Evolutionary conservation across 35 echinoderm and acorn worm species (phyloP).

Genomic region (Diadema setosum): DNA sequence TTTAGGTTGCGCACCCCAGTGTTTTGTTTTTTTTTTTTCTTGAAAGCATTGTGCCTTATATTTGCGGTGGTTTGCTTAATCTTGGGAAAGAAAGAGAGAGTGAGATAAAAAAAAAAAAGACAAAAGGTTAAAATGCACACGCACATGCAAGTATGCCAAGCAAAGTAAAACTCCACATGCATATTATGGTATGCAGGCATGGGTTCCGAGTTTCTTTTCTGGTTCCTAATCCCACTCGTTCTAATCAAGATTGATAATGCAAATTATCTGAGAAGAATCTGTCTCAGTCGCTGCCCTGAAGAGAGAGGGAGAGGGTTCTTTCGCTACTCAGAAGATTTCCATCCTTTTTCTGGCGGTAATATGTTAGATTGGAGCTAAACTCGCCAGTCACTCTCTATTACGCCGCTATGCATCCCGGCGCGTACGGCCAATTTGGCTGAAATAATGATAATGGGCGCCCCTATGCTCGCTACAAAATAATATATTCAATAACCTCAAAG

Average conservation of each 20-base stretch:
- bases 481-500: background rate
- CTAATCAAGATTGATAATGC: constrained; percentile 6
- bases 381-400: constrained; percentile 10
- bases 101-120: too few species aligned
- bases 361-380: background rate
- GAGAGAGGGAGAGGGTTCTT: background rate
- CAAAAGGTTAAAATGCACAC: too few species aligned
- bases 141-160: too few species aligned
- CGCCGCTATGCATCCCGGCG: background rate
- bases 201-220: too few species aligned
- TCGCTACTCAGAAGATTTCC: constrained; percentile 5
- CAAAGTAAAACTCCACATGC: too few species aligned
- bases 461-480: background rate
- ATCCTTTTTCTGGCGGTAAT: constrained; percentile 1
- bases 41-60: too few species aligned
- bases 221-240: too few species aligned
- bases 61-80: too few species aligned
- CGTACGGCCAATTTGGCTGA: background rate
- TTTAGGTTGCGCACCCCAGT: too few species aligned
- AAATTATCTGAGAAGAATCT: background rate
- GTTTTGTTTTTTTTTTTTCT: too few species aligned
- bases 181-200: too few species aligned
- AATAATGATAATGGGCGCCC: background rate
- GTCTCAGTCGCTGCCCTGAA: background rate
- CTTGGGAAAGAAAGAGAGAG: too few species aligned